A percentile compares a stretch with the other conserved stretches of the same genome.
phyloP scores from a whole-genome alignment of 2,797 vertebrate genomes.

The Lepus townsendii region DNA sequence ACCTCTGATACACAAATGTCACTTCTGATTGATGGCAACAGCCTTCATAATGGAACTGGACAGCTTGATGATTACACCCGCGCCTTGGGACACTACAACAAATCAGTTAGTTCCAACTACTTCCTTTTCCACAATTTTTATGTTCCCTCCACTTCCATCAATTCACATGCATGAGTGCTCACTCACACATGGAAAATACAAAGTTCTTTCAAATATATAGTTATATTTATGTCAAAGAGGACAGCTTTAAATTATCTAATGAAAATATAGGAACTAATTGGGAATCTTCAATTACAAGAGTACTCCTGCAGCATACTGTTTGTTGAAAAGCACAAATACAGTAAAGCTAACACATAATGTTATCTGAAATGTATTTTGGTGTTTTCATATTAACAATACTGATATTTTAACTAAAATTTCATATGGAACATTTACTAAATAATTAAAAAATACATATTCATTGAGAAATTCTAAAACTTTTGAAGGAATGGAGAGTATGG shows the following conservation, averaged over 20 bases:
- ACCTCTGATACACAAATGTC: slow-evolving; percentile 87
- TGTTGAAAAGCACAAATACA: not conserved
- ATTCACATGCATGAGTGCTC: slow-evolving; percentile 48
- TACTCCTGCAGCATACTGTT: slow-evolving; percentile 58
- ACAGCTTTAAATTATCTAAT: slow-evolving; percentile 77
- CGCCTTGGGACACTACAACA: slow-evolving; percentile 82
- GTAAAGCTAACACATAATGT: slow-evolving; percentile 57
- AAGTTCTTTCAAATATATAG: slow-evolving; percentile 67
- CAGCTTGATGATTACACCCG: slow-evolving; percentile 84
- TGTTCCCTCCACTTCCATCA: slow-evolving; percentile 40
- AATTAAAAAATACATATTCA: slow-evolving; percentile 27
- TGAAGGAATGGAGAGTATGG: not conserved
- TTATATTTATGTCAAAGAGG: slow-evolving; percentile 76
- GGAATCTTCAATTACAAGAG: slow-evolving; percentile 73
- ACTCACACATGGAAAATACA: slow-evolving; percentile 63
- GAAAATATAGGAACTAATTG: slow-evolving; percentile 76
- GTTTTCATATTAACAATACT: slow-evolving; percentile 23
- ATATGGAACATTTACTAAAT: slow-evolving; percentile 27
- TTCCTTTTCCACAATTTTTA: slow-evolving; percentile 75
- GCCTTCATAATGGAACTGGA: slow-evolving; percentile 86
- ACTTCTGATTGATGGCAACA: slow-evolving; percentile 87
- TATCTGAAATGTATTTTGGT: slow-evolving; percentile 32
- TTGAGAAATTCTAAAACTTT: not conserved
- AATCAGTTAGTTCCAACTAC: slow-evolving; percentile 82
- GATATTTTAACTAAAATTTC: slow-evolving; percentile 40